These are phyloP conservation scores for Diplodus sargus DNA, from an alignment of 2,797 vertebrate genomes.

Conservation along the genomic window DNA sequence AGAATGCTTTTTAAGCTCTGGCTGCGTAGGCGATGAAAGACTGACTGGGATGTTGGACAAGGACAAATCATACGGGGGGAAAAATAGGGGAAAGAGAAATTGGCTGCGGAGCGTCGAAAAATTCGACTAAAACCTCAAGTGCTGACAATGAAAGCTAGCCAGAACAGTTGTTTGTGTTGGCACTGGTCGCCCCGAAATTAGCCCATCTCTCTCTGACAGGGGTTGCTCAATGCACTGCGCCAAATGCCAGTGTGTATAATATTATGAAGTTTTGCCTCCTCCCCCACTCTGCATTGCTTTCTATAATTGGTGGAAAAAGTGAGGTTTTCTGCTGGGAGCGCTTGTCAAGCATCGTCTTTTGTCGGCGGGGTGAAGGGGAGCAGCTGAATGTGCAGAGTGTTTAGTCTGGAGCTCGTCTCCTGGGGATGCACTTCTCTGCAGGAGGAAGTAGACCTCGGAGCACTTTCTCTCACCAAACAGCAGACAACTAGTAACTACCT, in stretches of 20 bases:
- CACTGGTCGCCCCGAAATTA: conserved; percentile 88
- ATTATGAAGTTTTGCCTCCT: conserved; percentile 82
- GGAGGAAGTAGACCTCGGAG: conserved; percentile 88
- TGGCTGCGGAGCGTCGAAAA: conserved; percentile 78
- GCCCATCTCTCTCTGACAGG: conserved; percentile 88
- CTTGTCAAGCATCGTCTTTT: conserved; percentile 94
- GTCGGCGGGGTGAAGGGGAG: conserved; percentile 83
- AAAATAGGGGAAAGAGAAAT: conserved; percentile 76
- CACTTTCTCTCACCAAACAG: conserved; percentile 64
- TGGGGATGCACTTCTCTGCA: conserved; percentile 87
- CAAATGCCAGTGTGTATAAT: conserved; percentile 87
- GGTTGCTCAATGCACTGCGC: conserved; percentile 82
- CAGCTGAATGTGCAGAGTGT: conserved; percentile 92
- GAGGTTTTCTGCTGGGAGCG: conserved; percentile 88
- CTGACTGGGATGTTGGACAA: conserved; percentile 77
- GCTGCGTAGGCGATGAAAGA: conserved; percentile 81
- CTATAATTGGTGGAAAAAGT: conserved; percentile 92
- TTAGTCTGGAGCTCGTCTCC: conserved; percentile 94
- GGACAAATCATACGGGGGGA: conserved; percentile 75
- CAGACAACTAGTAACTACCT: conserved; percentile 39
- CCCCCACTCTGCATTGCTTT: conserved; percentile 73
- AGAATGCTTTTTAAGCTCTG: conserved; percentile 68
- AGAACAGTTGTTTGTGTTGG: conserved; percentile 93
- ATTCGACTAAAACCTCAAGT: conserved; percentile 86
- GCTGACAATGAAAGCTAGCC: conserved; percentile 88